These are phyloP conservation scores for Homarus americanus DNA, from an alignment of 1,140 invertebrate species.

Conservation along the genomic window DNA sequence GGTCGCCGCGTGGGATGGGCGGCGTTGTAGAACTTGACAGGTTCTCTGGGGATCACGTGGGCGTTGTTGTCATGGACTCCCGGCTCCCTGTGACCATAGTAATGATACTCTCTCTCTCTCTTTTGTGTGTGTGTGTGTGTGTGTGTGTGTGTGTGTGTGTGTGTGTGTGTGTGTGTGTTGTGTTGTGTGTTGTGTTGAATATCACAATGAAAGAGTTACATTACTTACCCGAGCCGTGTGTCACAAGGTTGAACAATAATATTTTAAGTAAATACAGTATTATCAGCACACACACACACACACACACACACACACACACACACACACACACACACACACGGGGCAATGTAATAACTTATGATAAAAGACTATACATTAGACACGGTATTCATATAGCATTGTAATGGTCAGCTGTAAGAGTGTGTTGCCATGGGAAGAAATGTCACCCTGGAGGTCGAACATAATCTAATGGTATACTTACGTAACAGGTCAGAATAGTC, in stretches of 20 bases:
- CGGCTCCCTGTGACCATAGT: conserved; percentile 14
- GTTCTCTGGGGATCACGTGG: conserved; percentile 49
- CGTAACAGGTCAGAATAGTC: too few species aligned
- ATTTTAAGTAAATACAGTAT: not conserved
- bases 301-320: not conserved
- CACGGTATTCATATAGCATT: too few species aligned
- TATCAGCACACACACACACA: not conserved
- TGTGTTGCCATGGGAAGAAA: too few species aligned
- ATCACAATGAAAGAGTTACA: too few species aligned
- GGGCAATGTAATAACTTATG: not conserved
- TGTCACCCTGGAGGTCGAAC: too few species aligned
- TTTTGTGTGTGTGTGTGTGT: not conserved
- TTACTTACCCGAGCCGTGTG: too few species aligned
- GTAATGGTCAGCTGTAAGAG: too few species aligned
- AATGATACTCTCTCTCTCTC: not conserved
- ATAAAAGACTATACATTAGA: too few species aligned
- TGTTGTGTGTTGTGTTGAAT: too few species aligned
- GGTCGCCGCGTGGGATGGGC: not conserved
- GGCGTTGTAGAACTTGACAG: conserved; percentile 40
- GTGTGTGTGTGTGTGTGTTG: too few species aligned
- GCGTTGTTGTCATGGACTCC: not conserved
- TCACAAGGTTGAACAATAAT: too few species aligned
- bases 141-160: conserved; percentile 19
- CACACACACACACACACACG: conserved; percentile 6
- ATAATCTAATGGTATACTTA: too few species aligned